Evolutionary conservation across 2,113 vertebrate genomes (phyloP).

Genomic region (Terrapene triunguis): DNA sequence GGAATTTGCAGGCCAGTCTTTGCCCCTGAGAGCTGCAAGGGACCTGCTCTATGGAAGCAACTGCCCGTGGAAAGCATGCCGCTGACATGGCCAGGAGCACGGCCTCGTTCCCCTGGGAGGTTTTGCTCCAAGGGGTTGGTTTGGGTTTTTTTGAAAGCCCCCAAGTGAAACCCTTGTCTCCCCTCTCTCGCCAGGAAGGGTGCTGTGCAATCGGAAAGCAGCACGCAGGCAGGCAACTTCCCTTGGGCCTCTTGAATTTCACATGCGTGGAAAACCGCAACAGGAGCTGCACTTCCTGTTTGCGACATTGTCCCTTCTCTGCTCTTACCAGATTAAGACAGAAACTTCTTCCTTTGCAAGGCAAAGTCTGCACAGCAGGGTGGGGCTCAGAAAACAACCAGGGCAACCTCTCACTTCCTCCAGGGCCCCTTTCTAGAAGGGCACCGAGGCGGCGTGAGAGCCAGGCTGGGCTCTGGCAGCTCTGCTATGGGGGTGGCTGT

Average conservation of each 20-base stretch:
- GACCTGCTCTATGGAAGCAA: neutral
- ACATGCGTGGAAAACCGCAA: neutral
- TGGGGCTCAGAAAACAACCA: neutral
- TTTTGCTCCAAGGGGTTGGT: neutral
- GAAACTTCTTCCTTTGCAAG: neutral
- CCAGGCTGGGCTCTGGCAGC: neutral
- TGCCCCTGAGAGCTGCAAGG: neutral
- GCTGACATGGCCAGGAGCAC: neutral
- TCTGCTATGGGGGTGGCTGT: neutral
- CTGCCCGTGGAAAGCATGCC: neutral
- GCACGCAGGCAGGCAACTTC: slow-evolving; percentile 34
- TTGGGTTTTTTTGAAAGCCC: neutral
- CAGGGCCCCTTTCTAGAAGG: neutral
- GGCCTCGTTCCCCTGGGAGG: neutral
- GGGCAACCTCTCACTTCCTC: neutral
- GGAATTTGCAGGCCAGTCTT: neutral
- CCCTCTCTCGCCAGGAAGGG: neutral
- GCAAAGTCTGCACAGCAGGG: accelerated
- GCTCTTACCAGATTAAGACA: neutral
- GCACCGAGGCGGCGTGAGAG: neutral
- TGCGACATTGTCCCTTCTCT: neutral
- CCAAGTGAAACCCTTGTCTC: neutral
- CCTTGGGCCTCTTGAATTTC: neutral
- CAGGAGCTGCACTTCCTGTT: slow-evolving; percentile 62
- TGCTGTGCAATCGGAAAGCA: neutral